Conservation (phyloP, 2,113 vertebrate species). For the Mesembrinibis cayennensis region DNA sequence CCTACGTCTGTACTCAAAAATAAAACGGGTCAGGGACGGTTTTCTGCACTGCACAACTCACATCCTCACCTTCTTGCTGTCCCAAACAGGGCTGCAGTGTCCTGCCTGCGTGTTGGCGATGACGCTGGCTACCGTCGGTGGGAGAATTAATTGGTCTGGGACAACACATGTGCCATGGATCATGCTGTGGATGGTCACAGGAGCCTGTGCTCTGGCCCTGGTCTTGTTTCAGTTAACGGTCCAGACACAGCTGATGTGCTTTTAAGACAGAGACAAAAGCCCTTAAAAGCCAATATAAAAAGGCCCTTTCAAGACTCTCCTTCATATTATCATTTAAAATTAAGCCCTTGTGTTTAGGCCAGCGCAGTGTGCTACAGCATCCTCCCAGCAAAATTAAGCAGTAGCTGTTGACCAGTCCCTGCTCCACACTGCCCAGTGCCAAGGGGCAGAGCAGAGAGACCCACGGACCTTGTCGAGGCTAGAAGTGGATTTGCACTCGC, state of each 20-base stretch:
- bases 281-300: not conserved
- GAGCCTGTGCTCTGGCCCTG: not conserved
- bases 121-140: accelerated
- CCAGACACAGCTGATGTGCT: not conserved
- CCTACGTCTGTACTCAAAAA: accelerated
- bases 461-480: accelerated
- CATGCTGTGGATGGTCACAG: not conserved
- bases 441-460: not conserved
- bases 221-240: not conserved
- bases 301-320: not conserved
- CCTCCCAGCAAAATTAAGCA: not conserved
- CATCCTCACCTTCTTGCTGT: not conserved
- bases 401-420: not conserved
- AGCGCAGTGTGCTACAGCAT: accelerated
- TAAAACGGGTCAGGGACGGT: not conserved
- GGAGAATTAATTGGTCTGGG: not conserved
- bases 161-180: not conserved
- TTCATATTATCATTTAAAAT: not conserved
- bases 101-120: not conserved
- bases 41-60: not conserved
- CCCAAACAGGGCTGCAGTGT: not conserved
- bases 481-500: not conserved
- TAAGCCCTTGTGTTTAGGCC: not conserved
- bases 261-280: not conserved
- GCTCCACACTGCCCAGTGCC: not conserved